Evolutionary conservation across 2,797 vertebrate genomes (phyloP), one percentile per base, ranked within the genome.

Genomic region (Nyctalus aviator): DNA sequence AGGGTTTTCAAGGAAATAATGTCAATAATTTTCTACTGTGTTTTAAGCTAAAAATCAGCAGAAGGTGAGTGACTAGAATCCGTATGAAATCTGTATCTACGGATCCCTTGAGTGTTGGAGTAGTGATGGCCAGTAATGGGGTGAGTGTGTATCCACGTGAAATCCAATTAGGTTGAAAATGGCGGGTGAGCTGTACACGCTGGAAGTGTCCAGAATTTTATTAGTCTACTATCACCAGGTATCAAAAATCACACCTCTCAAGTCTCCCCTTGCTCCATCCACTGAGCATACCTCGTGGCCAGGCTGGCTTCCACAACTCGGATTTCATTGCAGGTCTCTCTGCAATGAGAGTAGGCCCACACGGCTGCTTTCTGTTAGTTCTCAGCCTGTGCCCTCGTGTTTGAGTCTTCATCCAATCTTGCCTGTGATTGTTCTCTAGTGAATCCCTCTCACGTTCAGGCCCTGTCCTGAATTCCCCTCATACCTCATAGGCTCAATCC

Each of bases 1-100:
- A 97, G 93, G 95, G 88, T 98, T 98, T 98, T 98, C 97, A 98
- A 98, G 97, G 97, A 98, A 98, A 96, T 97, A 96, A 93, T 95
- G 95, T 97, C 96, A 97, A 97, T 98, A 98, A 97, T 98, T 98
- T 96, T 97, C 97, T 97, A 96, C 97, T 93, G 94, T 96, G 94
- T 96, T 95, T 98, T 97, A 98, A 98, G 96, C 95, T 96, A 98
- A 98, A 98, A 97, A 93, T 93, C 0, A 17, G 93, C 96, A 41
- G 66, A 95, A 93, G 78, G 93, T 75, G 91, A 98, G 97, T 94
- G 97, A 82, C 93, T 96, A 86, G 97, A 97, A 96, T 97, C 93
- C 84, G 94, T 97, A 93, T 79, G 88, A 97, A 93, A 96, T 96
- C 90, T 94, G 76, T 95, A 95, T 44, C 96, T 95, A 76, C 30